These are phyloP conservation scores for Sycobia sp. DNA, from an alignment of 1,140 invertebrate species.

Conservation along the genomic window DNA sequence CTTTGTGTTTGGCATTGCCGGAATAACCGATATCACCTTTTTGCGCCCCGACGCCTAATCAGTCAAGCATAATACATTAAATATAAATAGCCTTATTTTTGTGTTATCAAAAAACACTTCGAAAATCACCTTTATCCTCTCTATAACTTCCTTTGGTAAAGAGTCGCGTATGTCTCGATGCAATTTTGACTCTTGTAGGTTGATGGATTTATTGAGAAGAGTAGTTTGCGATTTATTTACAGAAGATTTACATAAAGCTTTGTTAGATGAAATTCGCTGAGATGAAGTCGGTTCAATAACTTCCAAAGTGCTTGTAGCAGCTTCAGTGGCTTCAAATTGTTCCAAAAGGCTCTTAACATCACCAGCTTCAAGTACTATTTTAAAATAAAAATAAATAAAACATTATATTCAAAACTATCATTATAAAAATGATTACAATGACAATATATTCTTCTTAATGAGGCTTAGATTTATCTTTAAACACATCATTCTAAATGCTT, in stretches of 20 bases:
- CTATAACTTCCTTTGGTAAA: conserved; percentile 58
- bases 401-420: background rate
- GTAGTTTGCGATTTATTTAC: conserved; percentile 29
- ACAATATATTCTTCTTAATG: background rate
- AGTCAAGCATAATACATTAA: conserved; percentile 4
- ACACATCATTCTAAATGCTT: background rate
- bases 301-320: background rate
- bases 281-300: background rate
- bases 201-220: conserved; percentile 37
- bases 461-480: background rate
- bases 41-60: conserved; percentile 56
- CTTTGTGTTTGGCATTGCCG: conserved; percentile 54
- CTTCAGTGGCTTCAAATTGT: conserved; percentile 64
- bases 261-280: background rate
- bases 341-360: conserved; percentile 63
- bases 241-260: background rate
- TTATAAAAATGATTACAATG: background rate
- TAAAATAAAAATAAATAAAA: background rate
- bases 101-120: background rate
- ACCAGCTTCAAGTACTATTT: conserved; percentile 59
- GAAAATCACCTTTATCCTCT: conserved; percentile 59
- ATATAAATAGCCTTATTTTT: conserved; percentile 5
- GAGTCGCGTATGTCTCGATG: conserved; percentile 55
- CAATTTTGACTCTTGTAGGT: conserved; percentile 38
- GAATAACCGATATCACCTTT: conserved; percentile 60